A percentile compares a stretch with the other conserved stretches of the same genome.
Evolutionary conservation across 53 echinoderm and acorn worm genomes (phyloP).

Genomic region (Zoroaster sp.): DNA sequence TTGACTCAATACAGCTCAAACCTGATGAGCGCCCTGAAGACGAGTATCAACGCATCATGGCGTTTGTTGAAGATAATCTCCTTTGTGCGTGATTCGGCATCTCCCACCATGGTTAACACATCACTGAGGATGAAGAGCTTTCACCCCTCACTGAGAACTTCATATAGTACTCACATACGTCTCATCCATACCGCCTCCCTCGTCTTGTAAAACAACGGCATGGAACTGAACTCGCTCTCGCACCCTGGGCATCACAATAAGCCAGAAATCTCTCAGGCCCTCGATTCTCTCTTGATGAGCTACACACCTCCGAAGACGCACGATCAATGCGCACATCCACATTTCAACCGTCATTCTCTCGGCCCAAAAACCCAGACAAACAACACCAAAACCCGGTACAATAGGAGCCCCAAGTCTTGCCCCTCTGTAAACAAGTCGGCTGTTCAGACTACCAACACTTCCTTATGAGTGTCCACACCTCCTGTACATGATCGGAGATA

Average conservation of each 20-base stretch:
- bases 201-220: too few relatives aligned
- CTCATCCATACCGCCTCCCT: too few relatives aligned
- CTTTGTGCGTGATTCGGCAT: not conserved
- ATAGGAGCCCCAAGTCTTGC: not conserved
- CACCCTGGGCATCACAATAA: too few relatives aligned
- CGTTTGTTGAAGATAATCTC: constrained; percentile 51
- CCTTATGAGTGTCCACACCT: not conserved
- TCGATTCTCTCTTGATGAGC: constrained; percentile 9
- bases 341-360: not conserved
- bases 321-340: not conserved
- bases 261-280: constrained; percentile 46
- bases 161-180: too few relatives aligned
- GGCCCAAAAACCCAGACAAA: not conserved
- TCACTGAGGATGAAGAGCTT: too few relatives aligned
- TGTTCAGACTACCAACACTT: not conserved
- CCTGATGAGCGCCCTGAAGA: constrained; percentile 55
- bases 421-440: constrained; percentile 28
- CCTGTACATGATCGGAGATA: constrained; percentile 21
- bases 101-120: not conserved
- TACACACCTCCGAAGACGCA: constrained; percentile 1
- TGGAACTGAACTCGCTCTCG: too few relatives aligned
- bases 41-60: constrained; percentile 27
- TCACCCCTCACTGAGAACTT: too few relatives aligned
- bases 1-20: not conserved
- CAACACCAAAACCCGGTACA: too few relatives aligned